Evolutionary conservation across 30 jellyfish, hydroid and myxozoan genomes (phyloP).

Genomic region (Sanderia malayensis): DNA sequence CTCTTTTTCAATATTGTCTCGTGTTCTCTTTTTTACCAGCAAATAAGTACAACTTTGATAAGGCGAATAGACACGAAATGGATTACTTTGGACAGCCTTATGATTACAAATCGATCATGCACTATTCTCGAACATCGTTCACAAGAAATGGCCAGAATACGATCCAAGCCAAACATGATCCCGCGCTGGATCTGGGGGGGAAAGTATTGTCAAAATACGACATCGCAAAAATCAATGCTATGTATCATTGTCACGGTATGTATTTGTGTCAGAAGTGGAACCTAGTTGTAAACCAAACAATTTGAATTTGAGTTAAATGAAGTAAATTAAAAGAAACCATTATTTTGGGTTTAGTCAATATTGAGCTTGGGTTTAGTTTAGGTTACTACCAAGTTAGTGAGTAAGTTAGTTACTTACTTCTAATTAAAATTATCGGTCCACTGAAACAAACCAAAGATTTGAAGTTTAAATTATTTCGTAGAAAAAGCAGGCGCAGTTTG

Average conservation of each 20-base stretch:
- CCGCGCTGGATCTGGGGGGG: slow-evolving; percentile 46
- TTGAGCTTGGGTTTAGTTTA: not conserved
- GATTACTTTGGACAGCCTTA: slow-evolving; percentile 46
- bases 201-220: slow-evolving; percentile 18
- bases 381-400: not conserved
- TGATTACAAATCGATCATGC: slow-evolving; percentile 64
- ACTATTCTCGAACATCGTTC: slow-evolving; percentile 35
- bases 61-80: not conserved
- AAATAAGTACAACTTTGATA: not conserved
- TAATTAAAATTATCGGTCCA: not conserved
- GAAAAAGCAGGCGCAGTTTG: slow-evolving; percentile 31
- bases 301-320: not conserved
- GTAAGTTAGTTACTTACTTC: not conserved
- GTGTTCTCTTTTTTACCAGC: too few species aligned
- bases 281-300: not conserved
- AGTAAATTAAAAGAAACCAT: not conserved
- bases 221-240: slow-evolving; percentile 28
- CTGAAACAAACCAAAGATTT: too few species aligned
- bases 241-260: slow-evolving; percentile 73
- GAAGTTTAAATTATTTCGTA: too few species aligned
- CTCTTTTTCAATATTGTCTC: not conserved
- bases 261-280: too few species aligned
- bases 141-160: slow-evolving; percentile 48
- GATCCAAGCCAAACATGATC: slow-evolving; percentile 51
- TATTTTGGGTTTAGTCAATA: not conserved